Evolutionary conservation across 2,888 invertebrate species (phyloP).

Genomic region (Dryomyza anilis): DNA sequence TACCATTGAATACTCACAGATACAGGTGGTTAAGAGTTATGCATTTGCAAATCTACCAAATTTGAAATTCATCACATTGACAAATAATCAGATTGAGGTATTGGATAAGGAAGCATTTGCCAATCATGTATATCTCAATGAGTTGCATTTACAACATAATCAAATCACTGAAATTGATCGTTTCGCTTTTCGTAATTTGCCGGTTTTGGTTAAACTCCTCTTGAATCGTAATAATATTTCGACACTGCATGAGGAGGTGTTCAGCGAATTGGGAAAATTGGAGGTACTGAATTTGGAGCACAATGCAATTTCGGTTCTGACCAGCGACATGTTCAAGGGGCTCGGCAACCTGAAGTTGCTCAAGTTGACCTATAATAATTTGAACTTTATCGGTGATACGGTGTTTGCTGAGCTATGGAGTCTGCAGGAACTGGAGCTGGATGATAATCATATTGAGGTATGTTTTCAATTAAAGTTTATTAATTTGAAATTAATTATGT

Average conservation of each 20-base stretch:
- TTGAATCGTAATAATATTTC: conserved; percentile 87
- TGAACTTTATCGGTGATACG: conserved; percentile 78
- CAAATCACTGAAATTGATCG: conserved; percentile 75
- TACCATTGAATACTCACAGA: conserved; percentile 74
- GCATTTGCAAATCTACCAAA: conserved; percentile 77
- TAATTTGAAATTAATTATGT: too few relatives aligned
- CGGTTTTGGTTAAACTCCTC: conserved; percentile 74
- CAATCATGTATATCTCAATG: conserved; percentile 71
- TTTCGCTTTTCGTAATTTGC: conserved; percentile 75
- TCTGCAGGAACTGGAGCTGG: conserved; percentile 72
- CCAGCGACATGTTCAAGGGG: conserved; percentile 78
- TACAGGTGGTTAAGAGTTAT: conserved; percentile 71
- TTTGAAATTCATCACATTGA: conserved; percentile 70
- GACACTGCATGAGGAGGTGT: conserved; percentile 83
- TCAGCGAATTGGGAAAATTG: conserved; percentile 74
- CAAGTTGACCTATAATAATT: conserved; percentile 75
- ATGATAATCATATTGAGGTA: conserved; percentile 70
- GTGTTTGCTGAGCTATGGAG: conserved; percentile 81
- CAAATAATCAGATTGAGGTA: conserved; percentile 72
- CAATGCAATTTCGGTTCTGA: conserved; percentile 76
- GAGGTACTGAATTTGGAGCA: conserved; percentile 80
- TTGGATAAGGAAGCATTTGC: conserved; percentile 75
- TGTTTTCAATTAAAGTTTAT: too few relatives aligned
- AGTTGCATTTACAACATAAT: conserved; percentile 77
- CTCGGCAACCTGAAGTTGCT: conserved; percentile 74